Conservation (phyloP, 2,888 invertebrate species). For the Spodoptera picta region DNA sequence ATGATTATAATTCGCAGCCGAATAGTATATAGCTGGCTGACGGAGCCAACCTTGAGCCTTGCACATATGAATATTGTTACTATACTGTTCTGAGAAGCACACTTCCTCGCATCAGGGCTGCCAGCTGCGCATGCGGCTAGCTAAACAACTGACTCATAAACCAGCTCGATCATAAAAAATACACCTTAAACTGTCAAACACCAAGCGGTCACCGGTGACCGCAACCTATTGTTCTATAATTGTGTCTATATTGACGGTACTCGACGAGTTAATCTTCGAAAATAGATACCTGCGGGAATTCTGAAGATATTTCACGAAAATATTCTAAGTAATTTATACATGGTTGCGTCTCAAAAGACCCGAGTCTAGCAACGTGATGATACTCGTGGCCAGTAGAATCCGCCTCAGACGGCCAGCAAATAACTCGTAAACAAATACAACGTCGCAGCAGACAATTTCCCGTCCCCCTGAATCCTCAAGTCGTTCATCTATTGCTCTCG, state of each 20-base stretch:
- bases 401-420: slow-evolving; percentile 19
- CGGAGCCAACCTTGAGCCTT: slow-evolving; percentile 36
- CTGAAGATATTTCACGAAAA: slow-evolving; percentile 16
- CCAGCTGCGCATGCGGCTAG: slow-evolving; percentile 21
- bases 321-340: slow-evolving; percentile 2
- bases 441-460: slow-evolving; percentile 44
- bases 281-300: slow-evolving; percentile 40
- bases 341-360: not conserved
- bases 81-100: slow-evolving; percentile 47
- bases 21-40: slow-evolving; percentile 27
- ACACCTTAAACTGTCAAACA: too few relatives aligned
- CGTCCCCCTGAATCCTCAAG: slow-evolving; percentile 67
- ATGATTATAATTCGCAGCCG: slow-evolving; percentile 40
- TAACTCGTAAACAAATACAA: slow-evolving; percentile 39
- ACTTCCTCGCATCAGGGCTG: slow-evolving; percentile 41
- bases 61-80: slow-evolving; percentile 45
- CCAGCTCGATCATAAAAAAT: slow-evolving; percentile 27
- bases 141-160: slow-evolving; percentile 49
- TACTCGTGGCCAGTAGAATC: slow-evolving; percentile 6
- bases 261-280: slow-evolving; percentile 20
- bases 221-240: too few relatives aligned
- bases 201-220: too few relatives aligned
- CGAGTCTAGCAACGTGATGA: too few relatives aligned
- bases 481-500: slow-evolving; percentile 79
- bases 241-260: too few relatives aligned